phyloP scores from a whole-genome alignment of 2,797 vertebrate species.

The Amblyopsis hoosieri region DNA sequence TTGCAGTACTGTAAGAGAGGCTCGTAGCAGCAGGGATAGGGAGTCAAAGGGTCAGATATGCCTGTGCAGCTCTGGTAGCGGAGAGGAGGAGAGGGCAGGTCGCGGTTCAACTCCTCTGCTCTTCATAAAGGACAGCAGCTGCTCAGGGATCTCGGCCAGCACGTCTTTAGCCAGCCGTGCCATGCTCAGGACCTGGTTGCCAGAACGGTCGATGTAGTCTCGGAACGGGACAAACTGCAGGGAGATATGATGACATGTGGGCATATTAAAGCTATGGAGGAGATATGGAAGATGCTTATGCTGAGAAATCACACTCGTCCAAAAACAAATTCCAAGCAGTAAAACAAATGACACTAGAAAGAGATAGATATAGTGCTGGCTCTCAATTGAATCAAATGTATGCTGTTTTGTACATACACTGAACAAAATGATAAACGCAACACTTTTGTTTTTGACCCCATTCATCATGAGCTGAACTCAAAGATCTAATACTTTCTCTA shows the following conservation, averaged over 20 bases:
- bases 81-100: conserved; percentile 67
- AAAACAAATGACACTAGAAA: too few species aligned
- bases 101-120: conserved; percentile 84
- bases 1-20: background rate
- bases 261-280: background rate
- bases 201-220: conserved; percentile 93
- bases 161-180: conserved; percentile 91
- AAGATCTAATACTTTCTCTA: too few species aligned
- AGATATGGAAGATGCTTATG: background rate
- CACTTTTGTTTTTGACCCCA: too few species aligned
- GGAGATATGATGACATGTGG: too few species aligned
- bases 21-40: too few species aligned
- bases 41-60: conserved; percentile 51
- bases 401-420: too few species aligned
- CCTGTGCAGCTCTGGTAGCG: conserved; percentile 58
- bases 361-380: too few species aligned
- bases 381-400: too few species aligned
- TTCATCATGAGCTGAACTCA: too few species aligned
- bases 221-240: conserved; percentile 96
- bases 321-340: too few species aligned
- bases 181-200: conserved; percentile 97
- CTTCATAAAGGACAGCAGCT: conserved; percentile 93
- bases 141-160: conserved; percentile 90
- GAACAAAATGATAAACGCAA: too few species aligned
- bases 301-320: too few species aligned